Evolutionary conservation across 2,888 invertebrate genomes (phyloP).

Genomic region (Brachypalpus laphriformis): DNA sequence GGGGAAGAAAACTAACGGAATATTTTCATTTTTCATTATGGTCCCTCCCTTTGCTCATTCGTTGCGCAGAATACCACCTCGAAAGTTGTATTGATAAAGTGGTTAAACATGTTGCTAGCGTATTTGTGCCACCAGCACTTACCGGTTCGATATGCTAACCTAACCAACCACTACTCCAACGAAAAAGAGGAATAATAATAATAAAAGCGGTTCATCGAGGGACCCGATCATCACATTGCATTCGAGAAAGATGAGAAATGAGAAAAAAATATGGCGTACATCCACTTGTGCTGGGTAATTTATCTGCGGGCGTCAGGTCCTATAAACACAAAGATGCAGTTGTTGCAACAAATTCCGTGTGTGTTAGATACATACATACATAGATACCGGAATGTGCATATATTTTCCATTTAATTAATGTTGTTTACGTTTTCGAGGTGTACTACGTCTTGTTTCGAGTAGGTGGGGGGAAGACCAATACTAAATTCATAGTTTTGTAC

Average conservation of each 20-base stretch:
- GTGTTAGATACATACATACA: not conserved
- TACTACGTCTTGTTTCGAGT: not conserved
- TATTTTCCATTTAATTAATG: slow-evolving; percentile 53
- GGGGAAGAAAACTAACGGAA: slow-evolving; percentile 54
- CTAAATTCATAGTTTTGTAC: slow-evolving; percentile 6
- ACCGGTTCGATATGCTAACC: slow-evolving; percentile 61
- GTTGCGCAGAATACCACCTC: slow-evolving; percentile 8
- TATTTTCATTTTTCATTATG: slow-evolving; percentile 35
- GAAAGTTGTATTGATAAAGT: slow-evolving; percentile 64
- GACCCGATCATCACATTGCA: not conserved
- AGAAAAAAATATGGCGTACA: slow-evolving; percentile 26
- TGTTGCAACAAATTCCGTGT: slow-evolving; percentile 31
- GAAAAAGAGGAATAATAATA: slow-evolving; percentile 11
- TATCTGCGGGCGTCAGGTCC: slow-evolving; percentile 42
- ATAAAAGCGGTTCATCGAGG: slow-evolving; percentile 28
- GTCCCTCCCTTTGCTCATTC: not conserved
- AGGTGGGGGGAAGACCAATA: not conserved
- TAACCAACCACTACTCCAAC: not conserved
- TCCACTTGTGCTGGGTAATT: slow-evolving; percentile 31
- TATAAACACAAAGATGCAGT: slow-evolving; percentile 31
- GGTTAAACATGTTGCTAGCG: slow-evolving; percentile 70
- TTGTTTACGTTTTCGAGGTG: slow-evolving; percentile 48
- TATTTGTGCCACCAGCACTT: slow-evolving; percentile 61
- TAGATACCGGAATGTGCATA: slow-evolving; percentile 34
- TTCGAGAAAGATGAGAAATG: slow-evolving; percentile 8